Evolutionary conservation across 2,797 vertebrate species (phyloP).

Genomic region (Mus spretus): DNA sequence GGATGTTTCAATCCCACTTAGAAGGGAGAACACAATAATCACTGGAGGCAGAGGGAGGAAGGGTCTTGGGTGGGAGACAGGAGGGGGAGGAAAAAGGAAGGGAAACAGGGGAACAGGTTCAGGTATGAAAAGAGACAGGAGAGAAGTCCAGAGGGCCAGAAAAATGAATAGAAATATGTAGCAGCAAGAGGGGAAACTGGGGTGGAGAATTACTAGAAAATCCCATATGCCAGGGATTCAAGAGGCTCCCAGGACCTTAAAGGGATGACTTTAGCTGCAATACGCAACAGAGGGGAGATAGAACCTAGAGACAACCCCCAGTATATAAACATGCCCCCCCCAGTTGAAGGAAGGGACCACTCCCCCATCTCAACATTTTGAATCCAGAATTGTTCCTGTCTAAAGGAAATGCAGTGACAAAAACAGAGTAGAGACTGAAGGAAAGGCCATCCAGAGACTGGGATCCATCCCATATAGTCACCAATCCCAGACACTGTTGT

Average conservation of each 20-base stretch:
- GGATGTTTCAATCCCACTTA: not conserved
- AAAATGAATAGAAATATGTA: not conserved
- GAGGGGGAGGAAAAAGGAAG: not conserved
- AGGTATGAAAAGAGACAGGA: not conserved
- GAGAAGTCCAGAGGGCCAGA: not conserved
- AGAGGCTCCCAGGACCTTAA: not conserved
- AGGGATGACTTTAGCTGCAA: not conserved
- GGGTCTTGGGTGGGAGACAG: not conserved
- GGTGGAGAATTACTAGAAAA: not conserved
- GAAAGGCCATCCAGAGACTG: not conserved
- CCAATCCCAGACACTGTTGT: not conserved
- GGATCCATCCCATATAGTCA: not conserved
- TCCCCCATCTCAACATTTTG: no score
- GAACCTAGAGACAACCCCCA: not conserved
- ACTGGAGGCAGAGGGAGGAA: not conserved
- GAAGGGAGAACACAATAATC: not conserved
- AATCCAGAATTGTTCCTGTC: no score
- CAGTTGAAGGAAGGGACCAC: no score
- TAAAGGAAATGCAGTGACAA: no score
- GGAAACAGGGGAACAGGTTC: not conserved
- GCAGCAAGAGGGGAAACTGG: not conserved
- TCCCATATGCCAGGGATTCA: not conserved
- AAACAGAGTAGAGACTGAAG: no score
- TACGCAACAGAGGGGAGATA: not conserved
- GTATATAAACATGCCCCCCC: no score